These are phyloP conservation scores for Lamellibrachia satsuma DNA, from an alignment of 2,888 invertebrate genomes.

Conservation along the genomic window DNA sequence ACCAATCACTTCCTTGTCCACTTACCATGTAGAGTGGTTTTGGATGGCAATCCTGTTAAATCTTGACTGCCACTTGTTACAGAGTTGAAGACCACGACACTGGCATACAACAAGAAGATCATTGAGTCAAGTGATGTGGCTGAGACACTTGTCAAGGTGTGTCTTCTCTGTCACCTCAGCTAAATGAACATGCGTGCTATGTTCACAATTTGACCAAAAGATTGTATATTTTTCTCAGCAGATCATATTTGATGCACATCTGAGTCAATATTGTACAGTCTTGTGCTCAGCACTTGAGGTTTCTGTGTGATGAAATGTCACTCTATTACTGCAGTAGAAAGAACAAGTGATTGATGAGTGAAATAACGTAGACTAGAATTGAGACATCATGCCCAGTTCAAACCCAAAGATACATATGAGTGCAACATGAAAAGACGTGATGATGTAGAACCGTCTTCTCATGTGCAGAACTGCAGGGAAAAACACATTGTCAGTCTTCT, in stretches of 20 bases:
- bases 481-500: too few relatives aligned
- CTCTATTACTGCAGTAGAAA: not conserved
- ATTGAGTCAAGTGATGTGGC: slow-evolving; percentile 64
- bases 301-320: not conserved
- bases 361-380: too few relatives aligned
- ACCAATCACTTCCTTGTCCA: too few relatives aligned
- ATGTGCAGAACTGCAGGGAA: too few relatives aligned
- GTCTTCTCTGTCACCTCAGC: not conserved
- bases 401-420: too few relatives aligned
- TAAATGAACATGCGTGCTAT: not conserved
- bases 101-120: slow-evolving; percentile 54
- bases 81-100: slow-evolving; percentile 40
- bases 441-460: too few relatives aligned
- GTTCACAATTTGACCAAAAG: not conserved
- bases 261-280: too few relatives aligned
- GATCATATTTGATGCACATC: not conserved
- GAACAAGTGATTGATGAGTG: not conserved
- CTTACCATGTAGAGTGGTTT: too few relatives aligned
- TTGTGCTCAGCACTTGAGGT: too few relatives aligned
- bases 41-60: too few relatives aligned
- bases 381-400: too few relatives aligned
- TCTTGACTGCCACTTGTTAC: not conserved
- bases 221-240: not conserved
- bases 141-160: slow-evolving; percentile 63
- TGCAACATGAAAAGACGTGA: too few relatives aligned